Conservation (phyloP, 2,797 vertebrate genomes). For the Meriones psammophilus region DNA sequence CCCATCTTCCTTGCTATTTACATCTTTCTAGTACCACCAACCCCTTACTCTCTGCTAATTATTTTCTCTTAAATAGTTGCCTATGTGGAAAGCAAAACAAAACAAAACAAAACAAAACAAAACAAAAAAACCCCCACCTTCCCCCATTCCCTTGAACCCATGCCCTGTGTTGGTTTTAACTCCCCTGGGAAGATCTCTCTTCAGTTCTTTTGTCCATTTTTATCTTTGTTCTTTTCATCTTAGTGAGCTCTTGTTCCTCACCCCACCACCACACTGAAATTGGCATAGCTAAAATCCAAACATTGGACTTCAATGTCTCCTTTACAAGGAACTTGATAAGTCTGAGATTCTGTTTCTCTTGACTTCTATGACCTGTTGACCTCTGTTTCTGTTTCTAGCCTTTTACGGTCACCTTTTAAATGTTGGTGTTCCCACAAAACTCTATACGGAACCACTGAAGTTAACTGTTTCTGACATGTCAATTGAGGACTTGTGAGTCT, state of each 20-base stretch:
- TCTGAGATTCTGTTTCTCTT: constrained; percentile 5
- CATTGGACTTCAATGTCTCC: neutral
- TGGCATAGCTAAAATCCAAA: neutral
- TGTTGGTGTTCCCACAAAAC: neutral
- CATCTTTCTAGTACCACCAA: neutral
- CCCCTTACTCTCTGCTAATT: neutral
- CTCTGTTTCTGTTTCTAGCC: neutral
- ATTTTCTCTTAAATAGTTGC: neutral
- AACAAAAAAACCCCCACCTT: neutral
- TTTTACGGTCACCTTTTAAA: neutral
- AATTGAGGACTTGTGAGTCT: neutral
- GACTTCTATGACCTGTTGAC: neutral
- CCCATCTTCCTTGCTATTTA: neutral
- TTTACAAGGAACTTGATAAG: neutral
- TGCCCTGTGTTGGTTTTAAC: neutral
- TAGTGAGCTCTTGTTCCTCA: neutral
- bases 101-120: neutral
- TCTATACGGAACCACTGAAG: neutral
- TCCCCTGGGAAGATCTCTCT: neutral
- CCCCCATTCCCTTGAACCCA: neutral
- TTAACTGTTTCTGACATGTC: neutral
- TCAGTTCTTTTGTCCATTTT: neutral
- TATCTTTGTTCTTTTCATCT: neutral
- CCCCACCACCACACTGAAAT: rapidly evolving
- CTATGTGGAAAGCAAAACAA: neutral